Conservation (phyloP, 2,113 vertebrate genomes). For the Phrynosoma blainvillii region DNA sequence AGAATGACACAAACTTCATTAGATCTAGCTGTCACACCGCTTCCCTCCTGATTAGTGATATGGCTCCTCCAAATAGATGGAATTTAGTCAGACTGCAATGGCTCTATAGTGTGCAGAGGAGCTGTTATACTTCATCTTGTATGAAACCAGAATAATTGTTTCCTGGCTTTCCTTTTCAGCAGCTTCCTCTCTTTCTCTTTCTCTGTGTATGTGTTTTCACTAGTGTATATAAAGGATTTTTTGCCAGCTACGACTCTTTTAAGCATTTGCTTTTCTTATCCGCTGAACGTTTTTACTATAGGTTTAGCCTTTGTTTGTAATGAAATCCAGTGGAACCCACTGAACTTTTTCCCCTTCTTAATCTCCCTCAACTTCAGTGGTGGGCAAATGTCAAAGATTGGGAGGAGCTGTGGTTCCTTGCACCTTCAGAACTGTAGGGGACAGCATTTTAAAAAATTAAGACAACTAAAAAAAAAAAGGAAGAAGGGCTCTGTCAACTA, state of each 20-base stretch:
- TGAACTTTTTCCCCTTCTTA: not conserved
- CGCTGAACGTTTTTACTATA: not conserved
- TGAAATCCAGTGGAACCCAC: not conserved
- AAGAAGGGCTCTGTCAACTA: too few relatives aligned
- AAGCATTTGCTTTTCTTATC: not conserved
- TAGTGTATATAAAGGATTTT: not conserved
- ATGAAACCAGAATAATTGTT: not conserved
- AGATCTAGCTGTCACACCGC: not conserved
- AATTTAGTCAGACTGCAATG: not conserved
- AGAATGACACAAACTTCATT: not conserved
- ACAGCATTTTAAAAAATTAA: too few relatives aligned
- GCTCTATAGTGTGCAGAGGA: not conserved
- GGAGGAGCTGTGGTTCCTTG: too few relatives aligned
- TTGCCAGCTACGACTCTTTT: not conserved
- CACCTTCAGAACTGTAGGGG: too few relatives aligned
- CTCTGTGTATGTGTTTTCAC: not conserved
- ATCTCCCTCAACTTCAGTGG: not conserved
- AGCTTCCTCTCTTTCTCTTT: not conserved
- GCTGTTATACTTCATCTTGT: not conserved
- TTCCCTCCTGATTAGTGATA: constrained; percentile 15
- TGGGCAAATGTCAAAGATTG: too few relatives aligned
- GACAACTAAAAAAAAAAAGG: too few relatives aligned
- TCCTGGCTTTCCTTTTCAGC: not conserved
- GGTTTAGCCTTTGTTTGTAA: not conserved
- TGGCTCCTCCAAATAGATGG: not conserved